These are phyloP conservation scores for Andinoacara biseriatus DNA, from an alignment of 2,113 vertebrate genomes.

Conservation along the genomic window DNA sequence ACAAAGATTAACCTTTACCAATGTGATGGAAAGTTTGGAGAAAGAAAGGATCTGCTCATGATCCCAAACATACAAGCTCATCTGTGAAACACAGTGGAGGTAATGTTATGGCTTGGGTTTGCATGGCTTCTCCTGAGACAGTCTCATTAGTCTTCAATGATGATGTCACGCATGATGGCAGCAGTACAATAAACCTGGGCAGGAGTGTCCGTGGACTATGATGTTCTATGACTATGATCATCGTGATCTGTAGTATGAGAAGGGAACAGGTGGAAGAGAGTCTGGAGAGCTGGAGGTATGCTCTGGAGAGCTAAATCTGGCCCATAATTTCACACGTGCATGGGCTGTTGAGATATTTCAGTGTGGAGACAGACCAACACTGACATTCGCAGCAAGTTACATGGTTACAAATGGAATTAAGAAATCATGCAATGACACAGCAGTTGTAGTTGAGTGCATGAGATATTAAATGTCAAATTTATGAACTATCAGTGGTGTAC, in stretches of 20 bases:
- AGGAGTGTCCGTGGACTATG: not conserved
- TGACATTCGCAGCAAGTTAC: not conserved
- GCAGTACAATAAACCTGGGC: too few relatives aligned
- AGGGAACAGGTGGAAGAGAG: too few relatives aligned
- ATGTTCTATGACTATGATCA: too few relatives aligned
- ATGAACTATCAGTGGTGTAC: not conserved
- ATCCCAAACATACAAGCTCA: too few relatives aligned
- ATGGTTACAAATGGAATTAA: not conserved
- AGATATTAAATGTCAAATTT: not conserved
- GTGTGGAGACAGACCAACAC: not conserved
- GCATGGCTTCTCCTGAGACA: too few relatives aligned
- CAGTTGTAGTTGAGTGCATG: not conserved
- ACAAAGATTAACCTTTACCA: too few relatives aligned
- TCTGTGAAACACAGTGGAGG: too few relatives aligned
- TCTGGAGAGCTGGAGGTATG: fast-evolving
- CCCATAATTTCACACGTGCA: not conserved
- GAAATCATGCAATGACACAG: not conserved
- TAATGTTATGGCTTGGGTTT: too few relatives aligned
- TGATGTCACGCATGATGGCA: too few relatives aligned
- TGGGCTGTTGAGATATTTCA: not conserved
- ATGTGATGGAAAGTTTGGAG: too few relatives aligned
- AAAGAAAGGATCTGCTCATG: too few relatives aligned
- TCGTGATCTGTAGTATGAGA: not conserved
- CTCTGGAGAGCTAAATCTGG: not conserved
- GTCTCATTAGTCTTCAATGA: too few relatives aligned